Percentiles rank a stretch among this genome's conserved stretches.
These are phyloP conservation scores for Hedychridium roseum DNA, from an alignment of 2,888 invertebrate genomes.

Conservation along the genomic window DNA sequence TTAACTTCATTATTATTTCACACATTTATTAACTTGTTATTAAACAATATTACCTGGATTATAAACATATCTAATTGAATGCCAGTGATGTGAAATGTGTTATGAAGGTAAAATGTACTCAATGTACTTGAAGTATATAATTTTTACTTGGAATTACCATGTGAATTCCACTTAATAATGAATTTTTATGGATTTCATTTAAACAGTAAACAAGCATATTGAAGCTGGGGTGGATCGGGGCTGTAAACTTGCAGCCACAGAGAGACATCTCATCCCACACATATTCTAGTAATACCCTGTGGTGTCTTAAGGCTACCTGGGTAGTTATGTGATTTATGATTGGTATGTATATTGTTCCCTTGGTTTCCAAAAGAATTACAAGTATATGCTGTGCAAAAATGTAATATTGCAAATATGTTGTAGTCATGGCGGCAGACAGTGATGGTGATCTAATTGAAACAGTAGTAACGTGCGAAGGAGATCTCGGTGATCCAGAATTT, in stretches of 20 bases:
- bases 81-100: neutral
- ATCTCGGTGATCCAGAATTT: conserved; percentile 88
- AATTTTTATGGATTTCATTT: conserved; percentile 13
- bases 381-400: neutral
- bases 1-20: neutral
- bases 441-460: conserved; percentile 78
- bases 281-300: conserved; percentile 52
- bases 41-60: neutral
- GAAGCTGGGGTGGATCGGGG: conserved; percentile 54
- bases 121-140: neutral
- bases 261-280: conserved; percentile 46
- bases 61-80: conserved; percentile 1
- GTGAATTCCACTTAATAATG: neutral
- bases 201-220: conserved; percentile 50
- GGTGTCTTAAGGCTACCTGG: conserved; percentile 57
- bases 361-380: conserved; percentile 8
- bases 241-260: conserved; percentile 48
- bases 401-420: conserved; percentile 18
- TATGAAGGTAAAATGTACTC: no score
- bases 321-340: conserved; percentile 64
- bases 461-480: conserved; percentile 92
- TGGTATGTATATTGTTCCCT: conserved; percentile 52
- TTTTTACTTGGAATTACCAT: neutral
- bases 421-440: conserved; percentile 85
- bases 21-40: conserved; percentile 2